Evolutionary conservation across 2,797 vertebrate genomes (phyloP).

Genomic region (Gambusia yucatana): DNA sequence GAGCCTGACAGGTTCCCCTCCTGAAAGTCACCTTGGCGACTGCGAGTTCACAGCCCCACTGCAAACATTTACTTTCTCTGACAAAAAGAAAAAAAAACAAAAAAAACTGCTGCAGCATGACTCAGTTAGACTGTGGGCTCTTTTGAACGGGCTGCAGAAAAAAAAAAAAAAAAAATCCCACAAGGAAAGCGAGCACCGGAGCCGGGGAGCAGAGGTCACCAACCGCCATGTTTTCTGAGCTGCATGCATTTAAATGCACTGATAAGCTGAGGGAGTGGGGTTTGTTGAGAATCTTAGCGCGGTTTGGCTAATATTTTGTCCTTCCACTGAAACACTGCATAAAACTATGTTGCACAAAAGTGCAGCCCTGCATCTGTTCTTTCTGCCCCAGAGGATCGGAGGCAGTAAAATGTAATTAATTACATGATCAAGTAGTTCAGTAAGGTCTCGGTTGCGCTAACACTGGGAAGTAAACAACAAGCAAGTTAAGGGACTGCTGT

Average conservation of each 20-base stretch:
- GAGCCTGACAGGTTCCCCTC: constrained; percentile 54
- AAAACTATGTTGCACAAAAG: constrained; percentile 21
- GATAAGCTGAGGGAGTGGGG: constrained; percentile 40
- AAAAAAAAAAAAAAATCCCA: constrained; percentile 47
- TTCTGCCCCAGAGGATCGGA: constrained; percentile 34
- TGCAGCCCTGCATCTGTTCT: constrained; percentile 45
- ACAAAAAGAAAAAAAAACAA: constrained; percentile 19
- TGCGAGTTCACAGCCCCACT: constrained; percentile 56
- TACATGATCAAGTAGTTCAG: constrained; percentile 41
- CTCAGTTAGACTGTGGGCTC: constrained; percentile 62
- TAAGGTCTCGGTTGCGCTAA: constrained; percentile 39
- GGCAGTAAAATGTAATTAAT: constrained; percentile 60
- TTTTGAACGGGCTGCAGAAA: constrained; percentile 31
- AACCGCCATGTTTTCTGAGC: constrained; percentile 58
- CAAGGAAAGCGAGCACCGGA: constrained; percentile 36
- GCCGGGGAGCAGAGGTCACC: constrained; percentile 55
- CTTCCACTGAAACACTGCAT: constrained; percentile 4
- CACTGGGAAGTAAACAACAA: constrained; percentile 47
- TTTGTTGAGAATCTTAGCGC: constrained; percentile 16
- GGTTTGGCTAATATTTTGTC: constrained; percentile 20
- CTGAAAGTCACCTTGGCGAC: constrained; percentile 70
- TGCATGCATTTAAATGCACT: constrained; percentile 55
- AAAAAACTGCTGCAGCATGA: constrained; percentile 64
- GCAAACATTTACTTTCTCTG: constrained; percentile 62
- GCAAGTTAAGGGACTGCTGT: constrained; percentile 53